phyloP scores from a whole-genome alignment of 2,888 invertebrate species.

The Cataglyphis livida region DNA sequence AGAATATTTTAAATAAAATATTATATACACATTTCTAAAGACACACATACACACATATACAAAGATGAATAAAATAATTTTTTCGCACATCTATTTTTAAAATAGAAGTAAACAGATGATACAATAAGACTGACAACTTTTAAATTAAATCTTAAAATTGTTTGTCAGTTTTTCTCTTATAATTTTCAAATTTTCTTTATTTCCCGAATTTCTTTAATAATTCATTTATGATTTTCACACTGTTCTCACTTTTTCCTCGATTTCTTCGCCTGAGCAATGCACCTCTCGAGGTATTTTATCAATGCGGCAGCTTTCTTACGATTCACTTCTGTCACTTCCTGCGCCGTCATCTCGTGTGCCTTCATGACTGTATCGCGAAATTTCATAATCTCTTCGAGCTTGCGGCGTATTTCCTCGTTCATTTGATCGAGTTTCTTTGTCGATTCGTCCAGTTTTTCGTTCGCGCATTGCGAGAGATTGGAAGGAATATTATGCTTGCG shows the following conservation, averaged over 20 bases:
- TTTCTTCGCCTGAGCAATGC: slow-evolving; percentile 53
- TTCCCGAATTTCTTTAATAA: neutral
- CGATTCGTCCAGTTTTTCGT: slow-evolving; percentile 58
- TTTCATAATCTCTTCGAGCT: slow-evolving; percentile 25
- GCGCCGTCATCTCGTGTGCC: slow-evolving; percentile 48
- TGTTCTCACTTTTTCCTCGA: neutral
- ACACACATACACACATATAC: neutral
- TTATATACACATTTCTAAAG: neutral
- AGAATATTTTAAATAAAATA: neutral
- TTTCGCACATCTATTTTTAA: neutral
- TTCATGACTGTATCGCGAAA: slow-evolving; percentile 49
- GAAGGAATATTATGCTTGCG: slow-evolving; percentile 54
- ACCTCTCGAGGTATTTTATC: slow-evolving; percentile 57
- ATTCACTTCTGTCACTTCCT: slow-evolving; percentile 8
- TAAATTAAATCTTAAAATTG: neutral
- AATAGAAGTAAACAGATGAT: neutral
- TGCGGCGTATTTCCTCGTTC: neutral
- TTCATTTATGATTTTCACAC: neutral
- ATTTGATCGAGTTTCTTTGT: slow-evolving; percentile 60
- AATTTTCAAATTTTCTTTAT: neutral
- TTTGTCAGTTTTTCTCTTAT: neutral
- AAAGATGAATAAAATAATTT: slow-evolving; percentile 11
- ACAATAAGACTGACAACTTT: neutral
- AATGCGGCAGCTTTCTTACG: slow-evolving; percentile 45
- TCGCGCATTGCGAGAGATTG: slow-evolving; percentile 63